Evolutionary conservation across 2,797 vertebrate genomes (phyloP).

Genomic region (Diplodus sargus): DNA sequence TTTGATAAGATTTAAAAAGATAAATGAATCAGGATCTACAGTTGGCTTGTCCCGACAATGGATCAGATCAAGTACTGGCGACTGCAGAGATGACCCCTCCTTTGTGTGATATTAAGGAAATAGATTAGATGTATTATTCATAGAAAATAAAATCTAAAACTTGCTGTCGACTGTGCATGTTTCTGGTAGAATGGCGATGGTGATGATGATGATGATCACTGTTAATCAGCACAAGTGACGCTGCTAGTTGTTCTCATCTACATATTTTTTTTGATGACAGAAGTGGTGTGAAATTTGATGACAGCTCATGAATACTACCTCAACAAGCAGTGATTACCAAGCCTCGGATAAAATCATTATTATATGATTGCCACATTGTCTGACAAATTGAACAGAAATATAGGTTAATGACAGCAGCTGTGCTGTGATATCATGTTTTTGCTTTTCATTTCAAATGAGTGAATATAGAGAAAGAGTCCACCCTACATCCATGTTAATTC

Average conservation of each 20-base stretch:
- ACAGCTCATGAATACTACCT: neutral
- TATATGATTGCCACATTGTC: neutral
- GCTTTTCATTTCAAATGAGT: neutral
- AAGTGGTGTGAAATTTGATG: neutral
- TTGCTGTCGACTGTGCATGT: neutral
- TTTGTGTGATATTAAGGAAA: neutral
- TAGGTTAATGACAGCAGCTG: neutral
- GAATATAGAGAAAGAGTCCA: neutral
- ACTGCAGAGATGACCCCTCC: neutral
- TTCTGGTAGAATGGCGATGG: neutral
- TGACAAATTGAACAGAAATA: slow-evolving; percentile 5
- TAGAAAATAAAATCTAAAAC: neutral
- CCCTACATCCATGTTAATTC: neutral
- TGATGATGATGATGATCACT: neutral
- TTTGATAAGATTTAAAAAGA: neutral
- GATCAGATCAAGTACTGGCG: too few relatives aligned
- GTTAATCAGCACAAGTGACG: neutral
- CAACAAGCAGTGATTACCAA: neutral
- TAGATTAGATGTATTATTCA: neutral
- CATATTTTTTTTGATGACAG: neutral
- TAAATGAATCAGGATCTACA: neutral
- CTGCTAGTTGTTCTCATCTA: neutral
- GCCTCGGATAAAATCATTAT: neutral
- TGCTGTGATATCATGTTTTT: neutral
- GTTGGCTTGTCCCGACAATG: too few relatives aligned